phyloP scores from a whole-genome alignment of 1,140 invertebrate species.

The Chlorops oryzae region DNA sequence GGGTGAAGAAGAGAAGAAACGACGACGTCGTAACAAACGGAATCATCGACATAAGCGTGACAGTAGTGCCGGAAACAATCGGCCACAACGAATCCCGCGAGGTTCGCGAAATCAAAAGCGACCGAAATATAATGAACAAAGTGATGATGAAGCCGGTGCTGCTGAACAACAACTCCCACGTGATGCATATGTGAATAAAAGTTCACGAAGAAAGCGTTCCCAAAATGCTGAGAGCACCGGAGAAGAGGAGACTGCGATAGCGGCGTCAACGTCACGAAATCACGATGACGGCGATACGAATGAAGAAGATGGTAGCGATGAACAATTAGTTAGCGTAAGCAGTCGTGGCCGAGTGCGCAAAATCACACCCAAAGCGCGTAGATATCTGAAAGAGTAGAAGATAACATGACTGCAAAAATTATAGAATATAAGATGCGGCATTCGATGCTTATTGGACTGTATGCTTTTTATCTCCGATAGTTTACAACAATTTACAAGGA shows the following conservation, averaged over 20 bases:
- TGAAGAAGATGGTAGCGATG: constrained; percentile 46
- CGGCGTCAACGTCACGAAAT: constrained; percentile 14
- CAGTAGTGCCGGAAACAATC: background rate
- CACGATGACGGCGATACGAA: constrained; percentile 26
- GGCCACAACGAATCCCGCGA: constrained; percentile 20
- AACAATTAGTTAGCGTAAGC: constrained; percentile 61
- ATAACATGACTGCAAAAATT: too few relatives aligned
- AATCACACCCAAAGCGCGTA: constrained; percentile 70
- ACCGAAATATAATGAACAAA: constrained; percentile 60
- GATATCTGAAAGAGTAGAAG: constrained; percentile 57
- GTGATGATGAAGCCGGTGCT: constrained; percentile 52
- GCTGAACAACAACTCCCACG: constrained; percentile 21
- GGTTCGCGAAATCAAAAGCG: constrained; percentile 48
- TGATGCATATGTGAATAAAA: constrained; percentile 21
- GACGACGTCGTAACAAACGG: constrained; percentile 13
- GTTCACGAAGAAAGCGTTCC: constrained; percentile 2
- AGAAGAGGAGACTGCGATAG: constrained; percentile 15
- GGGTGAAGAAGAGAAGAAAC: constrained; percentile 26
- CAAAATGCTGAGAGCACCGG: background rate
- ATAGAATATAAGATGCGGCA: too few relatives aligned
- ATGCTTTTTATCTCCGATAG: too few relatives aligned
- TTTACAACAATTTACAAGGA: too few relatives aligned
- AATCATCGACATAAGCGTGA: constrained; percentile 14
- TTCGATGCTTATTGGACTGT: too few relatives aligned
- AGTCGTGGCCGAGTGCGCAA: constrained; percentile 77